phyloP scores from a whole-genome alignment of 1,140 invertebrate species.

The Papilio xuthus region DNA sequence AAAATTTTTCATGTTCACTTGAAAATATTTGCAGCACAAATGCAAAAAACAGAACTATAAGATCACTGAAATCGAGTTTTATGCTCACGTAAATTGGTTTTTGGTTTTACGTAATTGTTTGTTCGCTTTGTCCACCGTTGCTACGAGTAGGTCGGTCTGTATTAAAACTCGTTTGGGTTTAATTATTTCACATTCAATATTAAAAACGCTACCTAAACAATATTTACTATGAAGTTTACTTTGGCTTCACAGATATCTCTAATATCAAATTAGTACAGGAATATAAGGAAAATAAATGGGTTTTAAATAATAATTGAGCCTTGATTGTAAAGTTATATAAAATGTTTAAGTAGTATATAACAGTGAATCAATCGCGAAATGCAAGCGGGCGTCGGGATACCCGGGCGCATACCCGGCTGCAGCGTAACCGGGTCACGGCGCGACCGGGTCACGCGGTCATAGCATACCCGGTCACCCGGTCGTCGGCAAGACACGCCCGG shows the following conservation, averaged over 20 bases:
- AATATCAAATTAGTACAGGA: neutral
- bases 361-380: constrained; percentile 63
- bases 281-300: neutral
- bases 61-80: constrained; percentile 5
- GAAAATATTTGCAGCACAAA: neutral
- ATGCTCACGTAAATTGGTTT: constrained; percentile 6
- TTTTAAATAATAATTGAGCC: neutral
- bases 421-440: constrained; percentile 62
- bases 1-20: neutral
- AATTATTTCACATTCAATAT: neutral
- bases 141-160: neutral
- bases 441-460: constrained; percentile 72
- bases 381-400: constrained; percentile 48
- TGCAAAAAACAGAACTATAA: neutral
- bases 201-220: neutral
- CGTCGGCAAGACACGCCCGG: constrained; percentile 62
- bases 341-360: constrained; percentile 41
- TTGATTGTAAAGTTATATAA: neutral
- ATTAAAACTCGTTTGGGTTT: neutral
- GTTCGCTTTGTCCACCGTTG: neutral
- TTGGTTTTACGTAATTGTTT: constrained; percentile 14
- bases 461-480: constrained; percentile 62
- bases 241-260: neutral
- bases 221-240: too few species aligned
- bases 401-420: constrained; percentile 59